Base-by-base conservation (phyloP, 2,888 invertebrate genomes). In the Petrolisthes manimaculis region DNA sequence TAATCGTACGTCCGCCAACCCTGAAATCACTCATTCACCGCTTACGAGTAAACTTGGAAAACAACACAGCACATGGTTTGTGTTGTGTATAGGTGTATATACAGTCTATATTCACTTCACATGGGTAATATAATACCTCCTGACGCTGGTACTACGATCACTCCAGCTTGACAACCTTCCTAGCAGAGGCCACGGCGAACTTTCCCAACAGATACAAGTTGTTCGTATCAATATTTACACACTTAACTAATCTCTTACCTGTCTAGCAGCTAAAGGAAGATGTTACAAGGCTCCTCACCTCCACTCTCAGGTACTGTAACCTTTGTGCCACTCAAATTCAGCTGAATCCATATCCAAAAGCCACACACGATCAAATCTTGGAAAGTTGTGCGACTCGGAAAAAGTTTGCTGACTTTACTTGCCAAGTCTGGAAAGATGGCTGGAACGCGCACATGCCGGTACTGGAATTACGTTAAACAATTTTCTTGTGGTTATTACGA, bases 401-500 rank as follows among this genome's bases (percentile, higher is more conserved):
- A 88, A 88, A 88, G 87, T 88, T 88, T 88, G 87, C 79, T 88
- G 87, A 88, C 87, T 88, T 88, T 88, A 88, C 87, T 88, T 84
- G 77, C 87, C 87, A 88, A 88, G 87, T 88, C 87, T 88, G 87
- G 87, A 88, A 88, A 88, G 87, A 88, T 88, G 87, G 87, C 87
- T 80, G 77, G 84, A 51, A 71, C 71, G 53, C 74, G 24, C 74
- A 78, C 84, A 75, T 88, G 87, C 87, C 87, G 80, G 80, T 71
- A 37, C 71, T 54, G 83, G 21, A 71, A 80, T 80, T 80, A 53
- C 61, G 54, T 75, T 80, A 21, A 9, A 8, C 54, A 12, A 85
- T 85, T 80, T 69, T 69, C 55, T 37, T 75, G 14, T 74, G 6
- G 12, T 67, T 82, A 12, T 51, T 21, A 12, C n/a, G 18, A 37